Percentiles rank a stretch among this genome's conserved stretches.
These are phyloP conservation scores for Rhinopithecus roxellana DNA, from an alignment of 2,113 vertebrate genomes.

Conservation along the genomic window DNA sequence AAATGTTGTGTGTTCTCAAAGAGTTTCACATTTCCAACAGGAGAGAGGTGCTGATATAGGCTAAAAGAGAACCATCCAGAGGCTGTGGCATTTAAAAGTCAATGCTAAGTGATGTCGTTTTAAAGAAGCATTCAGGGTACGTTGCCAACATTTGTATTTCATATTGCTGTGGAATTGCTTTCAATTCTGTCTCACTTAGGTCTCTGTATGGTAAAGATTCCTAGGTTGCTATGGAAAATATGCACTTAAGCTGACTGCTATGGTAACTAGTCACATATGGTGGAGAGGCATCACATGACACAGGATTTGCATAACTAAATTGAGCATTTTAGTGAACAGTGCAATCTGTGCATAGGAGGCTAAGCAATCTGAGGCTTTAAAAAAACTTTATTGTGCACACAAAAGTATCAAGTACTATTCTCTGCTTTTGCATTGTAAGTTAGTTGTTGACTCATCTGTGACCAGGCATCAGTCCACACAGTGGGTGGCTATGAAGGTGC, in stretches of 20 bases:
- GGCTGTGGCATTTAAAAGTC: slow-evolving; percentile 77
- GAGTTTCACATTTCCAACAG: slow-evolving; percentile 43
- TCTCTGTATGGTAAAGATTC: slow-evolving; percentile 78
- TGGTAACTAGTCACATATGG: slow-evolving; percentile 83
- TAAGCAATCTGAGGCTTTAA: slow-evolving; percentile 58
- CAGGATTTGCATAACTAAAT: slow-evolving; percentile 81
- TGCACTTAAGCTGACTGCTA: slow-evolving; percentile 76
- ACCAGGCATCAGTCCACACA: neutral
- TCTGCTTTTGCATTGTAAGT: neutral
- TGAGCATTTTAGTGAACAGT: slow-evolving; percentile 61
- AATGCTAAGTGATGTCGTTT: slow-evolving; percentile 57
- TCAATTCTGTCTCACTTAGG: slow-evolving; percentile 68
- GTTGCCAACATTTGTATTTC: slow-evolving; percentile 77
- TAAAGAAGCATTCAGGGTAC: slow-evolving; percentile 52
- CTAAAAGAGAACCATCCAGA: slow-evolving; percentile 54
- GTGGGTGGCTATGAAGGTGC: neutral
- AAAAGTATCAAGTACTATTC: neutral
- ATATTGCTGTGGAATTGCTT: slow-evolving; percentile 72
- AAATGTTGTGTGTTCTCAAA: slow-evolving; percentile 53
- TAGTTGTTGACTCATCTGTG: neutral
- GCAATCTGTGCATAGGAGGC: slow-evolving; percentile 60
- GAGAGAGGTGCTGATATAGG: slow-evolving; percentile 51
- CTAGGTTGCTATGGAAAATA: slow-evolving; percentile 83
- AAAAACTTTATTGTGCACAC: slow-evolving; percentile 37
- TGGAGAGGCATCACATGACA: slow-evolving; percentile 67